Evolutionary conservation across 2,888 invertebrate genomes (phyloP), one percentile per base, ranked within the genome.

Genomic region (Ochropacha duplaris): DNA sequence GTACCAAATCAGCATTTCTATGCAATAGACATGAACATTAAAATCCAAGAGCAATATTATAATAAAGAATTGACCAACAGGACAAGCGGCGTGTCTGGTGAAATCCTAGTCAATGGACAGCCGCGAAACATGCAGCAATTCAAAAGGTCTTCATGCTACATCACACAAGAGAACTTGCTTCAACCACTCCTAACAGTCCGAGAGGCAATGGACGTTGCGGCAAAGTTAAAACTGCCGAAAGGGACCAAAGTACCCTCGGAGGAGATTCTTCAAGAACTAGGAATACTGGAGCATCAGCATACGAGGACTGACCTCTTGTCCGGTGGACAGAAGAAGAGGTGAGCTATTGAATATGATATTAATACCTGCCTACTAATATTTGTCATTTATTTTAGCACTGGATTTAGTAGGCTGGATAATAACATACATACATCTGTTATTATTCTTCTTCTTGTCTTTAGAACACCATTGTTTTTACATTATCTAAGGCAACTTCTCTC

Each of bases 161-260:
- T 97, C 71, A 96, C 96, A 66, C 97, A 97, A 79, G 96, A 96
- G 63, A 96, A 96, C 75, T 89, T 95, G 22, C 94, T 96, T 22
- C 95, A 96, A 73, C 95, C 96, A 0, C 91, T 96, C 65, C 92
- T 97, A 8, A 95, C 96, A 0, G 95, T 96, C 0, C 82, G 92
- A 9, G 97, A 97, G 81, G 93, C 96, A 12, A 96, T 97, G 95
- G 94, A 95, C 85, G 95, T 96, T 55, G 96, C 97, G 0, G 96
- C 96, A 39, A 94, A 94, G 61, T 90, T 97, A 26, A 97, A 97
- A 80, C 87, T 96, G n/a, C 93, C 94, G 0, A 83, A 73, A 64
- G 90, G 88, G 66, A 84, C 75, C 39, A 94, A 87, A 69, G 88
- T 78, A 58, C 92, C 83, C 64, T 87, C 92, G 1, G 87, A 87